These are phyloP conservation scores for Drosophila fuyamai DNA, from an alignment of 1,140 invertebrate species.

Conservation along the genomic window DNA sequence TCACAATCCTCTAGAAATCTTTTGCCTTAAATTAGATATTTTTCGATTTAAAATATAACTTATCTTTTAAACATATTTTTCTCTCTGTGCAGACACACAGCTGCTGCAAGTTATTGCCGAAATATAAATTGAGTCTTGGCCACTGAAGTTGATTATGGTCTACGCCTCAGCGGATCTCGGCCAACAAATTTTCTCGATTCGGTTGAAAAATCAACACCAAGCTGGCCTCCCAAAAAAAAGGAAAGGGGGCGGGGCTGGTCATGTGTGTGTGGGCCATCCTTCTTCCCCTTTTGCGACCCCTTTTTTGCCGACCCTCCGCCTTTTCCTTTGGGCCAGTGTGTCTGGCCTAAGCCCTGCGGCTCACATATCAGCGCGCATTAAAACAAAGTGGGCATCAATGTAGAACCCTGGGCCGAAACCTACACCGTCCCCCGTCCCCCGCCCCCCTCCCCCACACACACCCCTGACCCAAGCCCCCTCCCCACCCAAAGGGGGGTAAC, in stretches of 20 bases:
- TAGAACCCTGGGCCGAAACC: slow-evolving; percentile 57
- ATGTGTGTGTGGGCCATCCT: slow-evolving; percentile 13
- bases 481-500: slow-evolving; percentile 35
- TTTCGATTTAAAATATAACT: neutral
- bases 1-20: too few species aligned
- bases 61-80: neutral
- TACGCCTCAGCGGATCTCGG: slow-evolving; percentile 76
- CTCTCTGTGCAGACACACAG: slow-evolving; percentile 26
- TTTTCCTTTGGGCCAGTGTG: slow-evolving; percentile 42
- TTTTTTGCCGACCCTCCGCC: slow-evolving; percentile 7
- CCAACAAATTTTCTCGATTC: slow-evolving; percentile 81
- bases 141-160: slow-evolving; percentile 81
- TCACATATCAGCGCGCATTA: slow-evolving; percentile 81
- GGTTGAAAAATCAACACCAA: slow-evolving; percentile 79
- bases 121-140: slow-evolving; percentile 81
- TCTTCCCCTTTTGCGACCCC: slow-evolving; percentile 1
- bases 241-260: slow-evolving; percentile 6
- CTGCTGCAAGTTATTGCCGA: slow-evolving; percentile 68
- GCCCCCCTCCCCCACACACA: neutral
- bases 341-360: slow-evolving; percentile 73
- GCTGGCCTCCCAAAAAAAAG: slow-evolving; percentile 1
- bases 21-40: too few species aligned
- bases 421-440: slow-evolving; percentile 13
- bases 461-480: neutral
- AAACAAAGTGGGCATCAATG: slow-evolving; percentile 81